These are phyloP conservation scores for Heteromormyrus szaboi DNA, from an alignment of 2,797 vertebrate genomes.

Conservation along the genomic window DNA sequence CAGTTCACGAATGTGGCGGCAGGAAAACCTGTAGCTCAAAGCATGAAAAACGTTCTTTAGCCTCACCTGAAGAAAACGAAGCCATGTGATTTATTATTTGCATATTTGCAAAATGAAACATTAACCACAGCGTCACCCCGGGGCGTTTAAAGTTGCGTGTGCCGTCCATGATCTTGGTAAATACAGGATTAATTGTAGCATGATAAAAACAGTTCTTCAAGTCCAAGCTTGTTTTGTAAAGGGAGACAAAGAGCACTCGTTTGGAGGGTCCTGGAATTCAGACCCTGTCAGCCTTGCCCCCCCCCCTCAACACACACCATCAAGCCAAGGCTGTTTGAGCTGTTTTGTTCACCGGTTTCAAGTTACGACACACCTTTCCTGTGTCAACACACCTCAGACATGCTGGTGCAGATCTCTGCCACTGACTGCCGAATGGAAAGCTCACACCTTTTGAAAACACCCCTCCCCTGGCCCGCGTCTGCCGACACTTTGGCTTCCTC, in stretches of 20 bases:
- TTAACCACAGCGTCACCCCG: background rate
- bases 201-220: background rate
- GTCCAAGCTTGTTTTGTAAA: background rate
- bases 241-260: background rate
- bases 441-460: constrained; percentile 34
- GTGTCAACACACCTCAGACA: constrained; percentile 41
- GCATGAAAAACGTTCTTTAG: background rate
- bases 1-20: background rate
- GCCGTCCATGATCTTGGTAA: background rate
- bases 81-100: background rate
- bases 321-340: constrained; percentile 41
- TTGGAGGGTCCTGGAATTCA: background rate
- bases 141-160: background rate
- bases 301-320: background rate
- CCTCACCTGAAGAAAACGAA: background rate
- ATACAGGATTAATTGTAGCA: background rate
- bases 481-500: background rate
- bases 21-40: background rate
- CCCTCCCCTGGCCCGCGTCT: background rate
- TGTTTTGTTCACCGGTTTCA: constrained; percentile 48
- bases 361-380: constrained; percentile 43
- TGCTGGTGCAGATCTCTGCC: constrained; percentile 35
- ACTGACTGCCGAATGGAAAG: constrained; percentile 34
- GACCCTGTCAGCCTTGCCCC: background rate
- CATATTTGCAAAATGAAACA: constrained; percentile 9